These are phyloP conservation scores for Coilia nasus DNA, from an alignment of 2,797 vertebrate species.

Conservation along the genomic window DNA sequence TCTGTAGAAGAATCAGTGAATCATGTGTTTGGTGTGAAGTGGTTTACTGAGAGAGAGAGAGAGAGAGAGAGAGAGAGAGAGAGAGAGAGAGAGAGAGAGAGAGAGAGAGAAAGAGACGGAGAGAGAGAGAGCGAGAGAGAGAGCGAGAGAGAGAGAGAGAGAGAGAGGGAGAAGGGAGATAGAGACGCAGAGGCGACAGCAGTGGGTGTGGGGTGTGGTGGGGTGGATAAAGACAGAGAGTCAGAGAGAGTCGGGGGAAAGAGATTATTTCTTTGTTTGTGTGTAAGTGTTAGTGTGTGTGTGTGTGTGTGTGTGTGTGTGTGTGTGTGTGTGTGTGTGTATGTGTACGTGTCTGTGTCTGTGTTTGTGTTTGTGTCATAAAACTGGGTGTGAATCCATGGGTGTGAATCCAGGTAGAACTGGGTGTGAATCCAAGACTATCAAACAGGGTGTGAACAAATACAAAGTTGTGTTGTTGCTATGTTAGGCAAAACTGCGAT, in stretches of 20 bases:
- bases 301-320: neutral
- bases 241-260: too few species aligned
- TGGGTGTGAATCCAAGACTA: neutral
- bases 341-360: neutral
- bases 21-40: neutral
- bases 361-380: neutral
- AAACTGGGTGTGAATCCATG: neutral
- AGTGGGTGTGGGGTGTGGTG: too few species aligned
- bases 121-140: neutral
- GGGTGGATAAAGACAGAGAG: too few species aligned
- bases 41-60: neutral
- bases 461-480: neutral
- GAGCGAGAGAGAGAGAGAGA: slow-evolving; percentile 4
- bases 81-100: slow-evolving; percentile 14
- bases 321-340: neutral
- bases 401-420: neutral
- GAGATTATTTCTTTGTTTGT: too few species aligned
- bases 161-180: neutral
- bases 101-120: neutral
- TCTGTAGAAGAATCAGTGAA: neutral
- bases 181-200: too few species aligned
- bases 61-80: neutral
- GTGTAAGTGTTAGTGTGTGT: too few species aligned
- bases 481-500: neutral
- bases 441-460: too few species aligned